Conservation (phyloP, 1,140 invertebrate genomes). For the Lepidurus packardi region DNA sequence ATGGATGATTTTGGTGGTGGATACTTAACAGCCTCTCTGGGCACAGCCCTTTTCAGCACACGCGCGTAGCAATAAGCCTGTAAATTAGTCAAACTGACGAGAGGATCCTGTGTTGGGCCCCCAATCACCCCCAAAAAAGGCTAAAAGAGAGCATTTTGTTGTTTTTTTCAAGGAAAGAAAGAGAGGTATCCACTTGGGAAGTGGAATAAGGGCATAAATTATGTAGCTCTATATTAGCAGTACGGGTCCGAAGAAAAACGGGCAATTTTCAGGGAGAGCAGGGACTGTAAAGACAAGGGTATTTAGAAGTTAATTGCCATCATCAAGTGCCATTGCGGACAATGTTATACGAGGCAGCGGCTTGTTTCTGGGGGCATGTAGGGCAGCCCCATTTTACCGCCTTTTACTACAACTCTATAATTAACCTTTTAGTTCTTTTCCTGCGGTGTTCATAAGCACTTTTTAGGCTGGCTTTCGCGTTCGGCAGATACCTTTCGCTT, state of each 20-base stretch:
- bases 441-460: conserved; percentile 15
- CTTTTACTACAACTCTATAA: conserved; percentile 22
- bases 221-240: not conserved
- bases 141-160: not conserved
- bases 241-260: not conserved
- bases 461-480: not conserved
- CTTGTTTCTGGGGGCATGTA: conserved; percentile 21
- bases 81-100: conserved; percentile 19
- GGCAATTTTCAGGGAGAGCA: conserved; percentile 8
- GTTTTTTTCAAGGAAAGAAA: not conserved
- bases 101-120: not conserved
- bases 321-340: conserved; percentile 20
- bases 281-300: conserved; percentile 18
- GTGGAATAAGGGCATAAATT: not conserved
- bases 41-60: not conserved
- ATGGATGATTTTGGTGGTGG: conserved; percentile 10
- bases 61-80: not conserved
- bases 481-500: conserved; percentile 6
- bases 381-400: conserved; percentile 16
- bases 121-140: conserved; percentile 12
- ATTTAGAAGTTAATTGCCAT: conserved; percentile 19
- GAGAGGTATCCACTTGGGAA: not conserved
- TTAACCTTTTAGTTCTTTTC: conserved; percentile 20
- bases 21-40: not conserved
- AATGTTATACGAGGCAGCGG: conserved; percentile 18